These are phyloP conservation scores for Erebia aethiops DNA, from an alignment of 2,888 invertebrate species.

Conservation along the genomic window DNA sequence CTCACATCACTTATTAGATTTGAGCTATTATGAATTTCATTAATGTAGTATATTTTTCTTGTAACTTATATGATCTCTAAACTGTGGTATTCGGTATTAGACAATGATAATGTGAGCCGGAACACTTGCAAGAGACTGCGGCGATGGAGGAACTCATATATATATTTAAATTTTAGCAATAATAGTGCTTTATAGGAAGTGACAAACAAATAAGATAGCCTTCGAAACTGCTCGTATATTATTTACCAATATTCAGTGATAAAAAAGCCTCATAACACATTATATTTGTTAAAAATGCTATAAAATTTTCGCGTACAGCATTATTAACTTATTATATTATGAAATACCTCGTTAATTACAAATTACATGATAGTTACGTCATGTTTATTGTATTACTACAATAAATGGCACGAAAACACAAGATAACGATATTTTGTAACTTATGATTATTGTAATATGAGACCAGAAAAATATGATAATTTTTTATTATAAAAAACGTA, in stretches of 20 bases:
- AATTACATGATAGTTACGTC: background rate
- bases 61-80: background rate
- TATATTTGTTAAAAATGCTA: background rate
- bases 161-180: background rate
- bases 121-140: slow-evolving; percentile 8
- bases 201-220: background rate
- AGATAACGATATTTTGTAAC: background rate
- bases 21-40: background rate
- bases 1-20: background rate
- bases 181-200: background rate
- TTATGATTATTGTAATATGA: background rate
- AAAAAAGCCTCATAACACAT: too few relatives aligned
- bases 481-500: slow-evolving; percentile 3
- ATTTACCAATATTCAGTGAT: background rate
- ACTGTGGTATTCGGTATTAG: background rate
- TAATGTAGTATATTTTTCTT: background rate
- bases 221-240: background rate
- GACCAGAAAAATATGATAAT: background rate
- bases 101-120: background rate
- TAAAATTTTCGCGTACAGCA: background rate
- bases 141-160: slow-evolving; percentile 6
- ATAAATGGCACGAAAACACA: background rate
- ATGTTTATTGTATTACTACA: background rate
- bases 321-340: background rate
- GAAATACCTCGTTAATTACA: background rate